Evolutionary conservation across 2,888 invertebrate genomes (phyloP), one percentile per base, ranked within the genome.

Genomic region (Diplazon laetatorius): DNA sequence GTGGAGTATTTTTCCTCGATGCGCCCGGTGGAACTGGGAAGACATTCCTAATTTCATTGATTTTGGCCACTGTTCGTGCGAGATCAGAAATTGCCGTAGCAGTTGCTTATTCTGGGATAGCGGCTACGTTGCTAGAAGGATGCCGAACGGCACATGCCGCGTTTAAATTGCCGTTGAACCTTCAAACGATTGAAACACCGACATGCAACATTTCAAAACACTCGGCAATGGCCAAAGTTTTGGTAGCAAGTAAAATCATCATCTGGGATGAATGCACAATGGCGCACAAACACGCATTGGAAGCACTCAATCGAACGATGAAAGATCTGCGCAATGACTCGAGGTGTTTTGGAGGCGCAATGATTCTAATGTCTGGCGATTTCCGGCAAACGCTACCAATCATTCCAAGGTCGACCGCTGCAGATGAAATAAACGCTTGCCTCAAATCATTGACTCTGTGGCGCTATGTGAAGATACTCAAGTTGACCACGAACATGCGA

Each of bases 21-120:
- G 30, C 30, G 30, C 30, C 30, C 30, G 30, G 30, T 30, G 30
- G 6, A 30, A 30, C 30, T 30, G 30, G 39, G 39, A 12, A 39
- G 39, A 39, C 12, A 9, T 39, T 39, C 10, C 39, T 39, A 2
- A n/a, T n/a, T n/a, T 12, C 39, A 39, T 12, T 12, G 39, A 12
- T 39, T 30, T 30, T 30, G 30, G 30, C 30, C 30, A 30, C 30
- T 30, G 30, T 30, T 5, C 30, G 30, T 30, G 30, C 30, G 30
- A 39, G 39, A 39, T 39, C 39, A 12, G 10, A 39, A 39, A 39
- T 8, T 39, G 12, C 1, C 10, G 12, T 39, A 48, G 88, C 90
- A 10, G 79, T 91, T 35, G 91, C 91, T 10, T 91, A 88, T 50
- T 91, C 91, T 9, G 65, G 65, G n/a, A 68, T 68, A 48, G 68